Evolutionary conservation across 2,797 vertebrate species (phyloP).

Genomic region (Urophycis tenuis): DNA sequence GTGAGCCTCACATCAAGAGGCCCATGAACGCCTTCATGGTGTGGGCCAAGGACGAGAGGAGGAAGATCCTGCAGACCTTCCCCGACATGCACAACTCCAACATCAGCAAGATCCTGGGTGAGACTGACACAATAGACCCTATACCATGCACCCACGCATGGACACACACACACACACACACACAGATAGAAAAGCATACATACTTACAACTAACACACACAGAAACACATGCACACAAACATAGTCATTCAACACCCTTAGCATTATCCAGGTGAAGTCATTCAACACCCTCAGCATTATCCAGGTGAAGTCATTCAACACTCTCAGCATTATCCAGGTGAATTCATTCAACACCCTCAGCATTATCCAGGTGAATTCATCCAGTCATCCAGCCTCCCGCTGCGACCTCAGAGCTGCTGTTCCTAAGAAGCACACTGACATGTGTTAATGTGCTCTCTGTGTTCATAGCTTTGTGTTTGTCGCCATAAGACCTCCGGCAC

Average conservation of each 20-base stretch:
- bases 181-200: background rate
- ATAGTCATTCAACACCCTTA: background rate
- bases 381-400: too few relatives aligned
- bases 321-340: too few relatives aligned
- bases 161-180: background rate
- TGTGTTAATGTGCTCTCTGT: background rate
- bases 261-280: too few relatives aligned
- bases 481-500: background rate
- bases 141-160: background rate
- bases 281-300: background rate
- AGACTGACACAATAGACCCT: conserved; percentile 47
- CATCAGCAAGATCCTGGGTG: conserved; percentile 99
- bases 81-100: conserved; percentile 99
- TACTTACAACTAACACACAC: background rate
- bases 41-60: conserved; percentile 95
- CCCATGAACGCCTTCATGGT: conserved; percentile 95
- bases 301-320: too few relatives aligned
- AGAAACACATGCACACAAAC: background rate
- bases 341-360: too few relatives aligned
- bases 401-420: too few relatives aligned
- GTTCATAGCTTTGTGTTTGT: background rate
- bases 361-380: too few relatives aligned
- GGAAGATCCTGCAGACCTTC: conserved; percentile 98
- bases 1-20: conserved; percentile 92
- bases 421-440: too few relatives aligned